Evolutionary conservation across 1,140 invertebrate species (phyloP), one percentile per base, ranked within the genome.

Genomic region (Zaprionus ghesquierei): DNA sequence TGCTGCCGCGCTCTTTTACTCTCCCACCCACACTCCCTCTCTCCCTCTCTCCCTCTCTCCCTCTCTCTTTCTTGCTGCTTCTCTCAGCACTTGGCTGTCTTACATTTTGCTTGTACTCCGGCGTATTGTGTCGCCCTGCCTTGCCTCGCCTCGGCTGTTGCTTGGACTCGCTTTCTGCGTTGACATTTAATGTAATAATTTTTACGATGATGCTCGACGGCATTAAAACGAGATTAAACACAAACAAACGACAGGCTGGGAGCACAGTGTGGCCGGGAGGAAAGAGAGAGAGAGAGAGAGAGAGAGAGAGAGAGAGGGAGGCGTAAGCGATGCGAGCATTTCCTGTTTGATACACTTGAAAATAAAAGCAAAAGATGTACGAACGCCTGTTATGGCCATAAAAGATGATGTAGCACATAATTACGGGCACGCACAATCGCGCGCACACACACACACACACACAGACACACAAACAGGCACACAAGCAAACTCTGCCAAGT

Each of bases 151-250:
- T 46, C 6, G 46, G 62, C 53, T 50, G 50, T 38, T 64, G 56
- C 51, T 62, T 74, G 59, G 54, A 64, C 61, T 63, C 60, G 53
- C 35, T 75, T 69, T 78, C 64, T 87, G 82, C 82, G 84, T 82
- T 86, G 82, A 86, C 82, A 86, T 86, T 86, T 87, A 86, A 86
- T 86, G 82, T 86, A 86, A 86, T 86, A 86, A 86, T 86, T 86
- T 86, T 86, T 86, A 86, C 84, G 82, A 86, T 86, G 82, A 89
- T 86, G 82, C 82, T 86, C 82, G 75, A 87, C 79, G 82, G 82
- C 82, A 86, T 86, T 86, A 86, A 86, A 86, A 86, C 82, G 75
- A 86, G 82, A 86, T 86, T 86, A 86, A 86, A 86, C 82, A 86
- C 82, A 86, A 86, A 87, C 81, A 86, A 86, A 78, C 75, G 82